Evolutionary conservation across 1,140 invertebrate species (phyloP).

Genomic region (Drosophila mayri): DNA sequence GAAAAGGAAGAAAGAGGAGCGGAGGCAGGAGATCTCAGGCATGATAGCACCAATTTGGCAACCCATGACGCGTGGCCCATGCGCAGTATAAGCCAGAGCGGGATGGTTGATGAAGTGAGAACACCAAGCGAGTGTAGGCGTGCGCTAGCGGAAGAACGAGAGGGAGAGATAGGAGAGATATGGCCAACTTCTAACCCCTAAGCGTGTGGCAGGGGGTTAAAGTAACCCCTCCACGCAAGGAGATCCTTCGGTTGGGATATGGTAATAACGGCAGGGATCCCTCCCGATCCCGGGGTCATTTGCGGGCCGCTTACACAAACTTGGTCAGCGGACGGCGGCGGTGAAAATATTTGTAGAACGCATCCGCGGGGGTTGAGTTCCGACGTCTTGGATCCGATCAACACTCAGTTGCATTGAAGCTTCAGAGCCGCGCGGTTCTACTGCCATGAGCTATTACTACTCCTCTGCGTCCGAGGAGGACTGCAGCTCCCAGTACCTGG

Average conservation of each 20-base stretch:
- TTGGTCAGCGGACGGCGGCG: conserved; percentile 61
- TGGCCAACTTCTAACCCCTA: conserved; percentile 68
- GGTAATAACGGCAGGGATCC: conserved; percentile 72
- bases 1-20: neutral
- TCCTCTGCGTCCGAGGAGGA: conserved; percentile 73
- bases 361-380: conserved; percentile 40
- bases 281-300: conserved; percentile 74
- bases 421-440: conserved; percentile 53
- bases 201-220: conserved; percentile 29
- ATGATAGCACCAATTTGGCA: conserved; percentile 84
- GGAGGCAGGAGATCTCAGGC: conserved; percentile 67
- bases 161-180: conserved; percentile 5
- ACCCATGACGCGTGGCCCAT: conserved; percentile 77
- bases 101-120: conserved; percentile 20
- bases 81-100: conserved; percentile 13
- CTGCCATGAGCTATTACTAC: conserved; percentile 69
- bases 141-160: conserved; percentile 21
- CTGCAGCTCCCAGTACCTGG: conserved; percentile 67
- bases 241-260: conserved; percentile 70
- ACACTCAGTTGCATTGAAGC: conserved; percentile 60
- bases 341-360: conserved; percentile 74
- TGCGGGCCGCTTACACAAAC: conserved; percentile 68
- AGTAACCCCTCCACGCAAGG: conserved; percentile 45
- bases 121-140: conserved; percentile 61
- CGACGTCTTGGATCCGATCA: conserved; percentile 25